Base-by-base conservation (phyloP, 1,140 invertebrate genomes). In the Euschistus heros region DNA sequence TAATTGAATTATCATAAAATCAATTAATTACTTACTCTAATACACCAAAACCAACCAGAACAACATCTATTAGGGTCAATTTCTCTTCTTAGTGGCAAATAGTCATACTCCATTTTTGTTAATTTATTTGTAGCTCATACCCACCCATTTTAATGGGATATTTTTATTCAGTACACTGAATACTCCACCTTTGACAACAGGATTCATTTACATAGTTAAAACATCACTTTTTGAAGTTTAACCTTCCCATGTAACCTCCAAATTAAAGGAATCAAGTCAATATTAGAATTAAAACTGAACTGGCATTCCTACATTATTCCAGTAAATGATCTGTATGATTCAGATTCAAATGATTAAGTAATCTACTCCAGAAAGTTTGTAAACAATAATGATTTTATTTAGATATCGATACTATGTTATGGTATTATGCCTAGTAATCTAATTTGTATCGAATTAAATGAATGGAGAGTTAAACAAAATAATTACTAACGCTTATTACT, bases 41-140 rank as follows among this genome's bases (percentile, higher is more conserved):
- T 89, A 72, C 87, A 90, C 87, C 87, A 91, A 22, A 87, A 79
- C 74, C 81, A 82, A 57, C 86, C 86, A 22, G 82, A 83, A 71
- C 87, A 89, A 71, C 88, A 91, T 70, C 82, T 81, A 76, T 91
- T 91, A 74, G 86, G 81, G 73, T 89, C 87, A 46, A 79, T 77
- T 69, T 86, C 83, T 69, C 80, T 78, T 55, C 81, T 78, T 82
- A 60, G 80, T 75, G 57, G 77, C 20, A 66, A n/a, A 47, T 57
- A 44, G 33, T 69, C 68, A 66, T 69, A 69, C 37, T 69, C 68
- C 68, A 69, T 69, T 59, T 47, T 63, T n/a, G 15, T 22, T 57
- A 22, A 26, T 57, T 57, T 57, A 24, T 26, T 57, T 57, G 20
- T 22, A 20, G 47, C 47, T 24, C 26, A 13, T 57, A 24, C 54